Evolutionary conservation across 1,140 invertebrate genomes (phyloP), one percentile per base, ranked within the genome.

Genomic region (Brachionus paranguensis): DNA sequence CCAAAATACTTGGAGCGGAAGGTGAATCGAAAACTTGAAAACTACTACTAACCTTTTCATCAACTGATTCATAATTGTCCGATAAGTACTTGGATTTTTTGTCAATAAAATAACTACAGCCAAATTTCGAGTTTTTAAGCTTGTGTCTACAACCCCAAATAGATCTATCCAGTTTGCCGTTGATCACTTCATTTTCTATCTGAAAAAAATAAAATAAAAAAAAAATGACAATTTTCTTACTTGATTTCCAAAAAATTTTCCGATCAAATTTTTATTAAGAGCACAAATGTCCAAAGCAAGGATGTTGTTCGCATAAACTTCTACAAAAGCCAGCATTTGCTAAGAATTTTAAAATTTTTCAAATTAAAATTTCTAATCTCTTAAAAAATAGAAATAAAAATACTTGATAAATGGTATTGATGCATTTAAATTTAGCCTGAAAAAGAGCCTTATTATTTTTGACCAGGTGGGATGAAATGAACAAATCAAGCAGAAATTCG

Each of bases 131-230:
- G 20, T 47, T 81, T 60, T 43, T 60, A 14, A 81, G 41, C 33
- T 45, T 60, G 33, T 81, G 78, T 64, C 78, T 60, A 81, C 78
- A 81, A 27, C 78, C 78, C 78, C 78, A 81, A 27, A 81, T 81
- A 3, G n/a, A 45, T 1, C 17, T 29, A 17, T 65, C 78, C 20
- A 81, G 12, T 64, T 68, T 60, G 5, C 78, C 78, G 11, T 11
- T 33, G 24, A 41, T 27, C 11, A 81, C 43, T 17, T 81, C 78
- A 12, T 47, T 81, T 45, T 45, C 60, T 8, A 79, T 60, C 78
- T 79, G 12, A 37, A 47, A 33, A 3, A 0, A 27, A 65, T 29
- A 11, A 29, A 65, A 65, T 29, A 27, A 27, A 27, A 27, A 27
- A 27, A 33, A 33, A 24, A 27, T 10, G 17, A 24, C 1, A 65